A percentile compares a stretch with the other conserved stretches of the same genome.
phyloP scores from a whole-genome alignment of 2,797 vertebrate species.

The Silurus lanzhouensis region DNA sequence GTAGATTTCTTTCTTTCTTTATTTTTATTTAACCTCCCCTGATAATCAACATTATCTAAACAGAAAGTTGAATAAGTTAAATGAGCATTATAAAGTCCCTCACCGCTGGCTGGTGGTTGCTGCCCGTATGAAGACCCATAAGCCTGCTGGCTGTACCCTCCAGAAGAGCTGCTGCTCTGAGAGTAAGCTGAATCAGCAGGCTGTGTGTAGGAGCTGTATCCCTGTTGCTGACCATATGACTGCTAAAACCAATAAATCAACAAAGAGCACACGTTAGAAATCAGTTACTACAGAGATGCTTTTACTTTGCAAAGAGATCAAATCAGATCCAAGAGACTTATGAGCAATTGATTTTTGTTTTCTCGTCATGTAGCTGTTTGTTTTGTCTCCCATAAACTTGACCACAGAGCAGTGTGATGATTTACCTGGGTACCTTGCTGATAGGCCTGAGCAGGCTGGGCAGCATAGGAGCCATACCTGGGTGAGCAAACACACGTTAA shows the following conservation, averaged over 20 bases:
- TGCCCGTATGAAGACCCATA: conserved; percentile 84
- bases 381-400: background rate
- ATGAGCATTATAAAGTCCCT: conserved; percentile 10
- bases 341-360: no score
- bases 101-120: conserved; percentile 76
- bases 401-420: background rate
- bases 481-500: background rate
- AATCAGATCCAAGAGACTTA: no score
- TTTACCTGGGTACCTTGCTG: conserved; percentile 82
- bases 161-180: conserved; percentile 78
- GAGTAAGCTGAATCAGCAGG: conserved; percentile 81
- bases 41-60: background rate
- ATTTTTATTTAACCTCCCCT: background rate
- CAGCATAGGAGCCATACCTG: conserved; percentile 83
- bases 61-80: background rate
- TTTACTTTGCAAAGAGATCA: background rate
- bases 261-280: background rate
- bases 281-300: background rate
- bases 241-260: conserved; percentile 62
- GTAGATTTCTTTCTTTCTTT: background rate
- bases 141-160: conserved; percentile 78
- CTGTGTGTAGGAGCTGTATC: conserved; percentile 83
- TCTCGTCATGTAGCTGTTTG: no score
- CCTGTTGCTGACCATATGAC: conserved; percentile 81
- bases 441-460: conserved; percentile 84